Evolutionary conservation across 2,888 invertebrate genomes (phyloP), one percentile per base, ranked within the genome.

Genomic region (Hipparchia sbordonii): DNA sequence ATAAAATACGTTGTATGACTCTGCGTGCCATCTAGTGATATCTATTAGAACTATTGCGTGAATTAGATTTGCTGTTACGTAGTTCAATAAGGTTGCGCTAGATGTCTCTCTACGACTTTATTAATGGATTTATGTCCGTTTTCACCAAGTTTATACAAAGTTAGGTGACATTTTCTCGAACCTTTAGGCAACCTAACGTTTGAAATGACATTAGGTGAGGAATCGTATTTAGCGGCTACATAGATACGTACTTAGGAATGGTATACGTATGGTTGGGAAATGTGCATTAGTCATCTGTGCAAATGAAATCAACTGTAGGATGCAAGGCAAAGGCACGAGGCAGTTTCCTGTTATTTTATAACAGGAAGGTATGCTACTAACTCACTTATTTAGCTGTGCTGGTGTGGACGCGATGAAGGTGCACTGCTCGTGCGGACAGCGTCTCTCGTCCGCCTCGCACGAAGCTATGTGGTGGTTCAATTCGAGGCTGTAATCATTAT

Each of bases 381-480:
- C 48, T 33, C 80, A 92, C 92, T 85, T 89, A n/a, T 83, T 80
- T 8, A 91, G 83, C 72, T 88, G 89, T n/a, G 83, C 77, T 0
- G 83, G 75, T 59, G 84, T 85, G 1, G 86, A 79, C 0, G 89
- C 88, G 0, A 90, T 82, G 62, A 82, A 91, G 1, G 81, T 75
- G 75, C 92, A 92, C 51, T 85, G 83, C 1, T 84, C 85, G 76
- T 89, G 81, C 0, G 88, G 84, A 72, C 92, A 92, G 51, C 80
- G 81, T 2, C 83, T 79, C 10, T 82, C 81, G 0, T 77, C 77
- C 3, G 76, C 71, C 5, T 59, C 71, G 57, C 82, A 83, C 46
- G 60, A 77, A 33, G 79, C 79, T 0, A 73, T 63, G 73, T 90
- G 91, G 2, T 82, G 82, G 6, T 79, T 76, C 4, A 87, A 71